phyloP scores from a whole-genome alignment of 2,888 invertebrate genomes.

The Lithophane ornitopus region DNA sequence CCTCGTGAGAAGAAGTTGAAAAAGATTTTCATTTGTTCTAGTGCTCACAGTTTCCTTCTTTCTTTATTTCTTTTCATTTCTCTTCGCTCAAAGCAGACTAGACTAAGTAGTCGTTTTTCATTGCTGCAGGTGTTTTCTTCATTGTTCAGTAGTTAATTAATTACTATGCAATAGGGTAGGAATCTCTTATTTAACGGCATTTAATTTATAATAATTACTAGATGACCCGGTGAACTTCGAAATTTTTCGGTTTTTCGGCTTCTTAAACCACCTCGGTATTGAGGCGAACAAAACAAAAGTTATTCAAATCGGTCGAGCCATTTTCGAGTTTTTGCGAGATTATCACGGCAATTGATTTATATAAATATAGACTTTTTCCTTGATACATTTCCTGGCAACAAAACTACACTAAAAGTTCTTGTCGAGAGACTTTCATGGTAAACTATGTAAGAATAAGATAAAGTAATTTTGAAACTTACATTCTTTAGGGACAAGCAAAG shows the following conservation, averaged over 20 bases:
- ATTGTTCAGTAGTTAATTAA: background rate
- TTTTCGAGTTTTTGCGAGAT: too few relatives aligned
- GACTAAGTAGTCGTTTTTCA: background rate
- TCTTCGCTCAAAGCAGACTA: too few relatives aligned
- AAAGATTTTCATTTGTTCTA: conserved; percentile 5
- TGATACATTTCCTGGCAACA: background rate
- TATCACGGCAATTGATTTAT: too few relatives aligned
- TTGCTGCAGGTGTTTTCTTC: background rate
- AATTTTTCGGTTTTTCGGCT: too few relatives aligned
- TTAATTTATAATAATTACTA: background rate
- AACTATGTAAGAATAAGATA: conserved; percentile 5
- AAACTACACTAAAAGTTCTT: background rate
- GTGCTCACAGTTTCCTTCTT: background rate
- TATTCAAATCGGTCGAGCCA: too few relatives aligned
- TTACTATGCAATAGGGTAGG: background rate
- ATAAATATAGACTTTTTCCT: background rate
- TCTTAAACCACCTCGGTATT: too few relatives aligned
- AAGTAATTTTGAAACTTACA: conserved; percentile 33
- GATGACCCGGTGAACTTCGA: too few relatives aligned
- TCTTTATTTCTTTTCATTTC: conserved; percentile 3
- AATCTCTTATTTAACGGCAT: background rate
- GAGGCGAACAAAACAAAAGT: too few relatives aligned
- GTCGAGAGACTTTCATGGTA: background rate
- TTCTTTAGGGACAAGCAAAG: conserved; percentile 24
- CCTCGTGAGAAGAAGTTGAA: background rate